phyloP scores from a whole-genome alignment of 2,797 vertebrate genomes.

The Leptatherina wallacei region DNA sequence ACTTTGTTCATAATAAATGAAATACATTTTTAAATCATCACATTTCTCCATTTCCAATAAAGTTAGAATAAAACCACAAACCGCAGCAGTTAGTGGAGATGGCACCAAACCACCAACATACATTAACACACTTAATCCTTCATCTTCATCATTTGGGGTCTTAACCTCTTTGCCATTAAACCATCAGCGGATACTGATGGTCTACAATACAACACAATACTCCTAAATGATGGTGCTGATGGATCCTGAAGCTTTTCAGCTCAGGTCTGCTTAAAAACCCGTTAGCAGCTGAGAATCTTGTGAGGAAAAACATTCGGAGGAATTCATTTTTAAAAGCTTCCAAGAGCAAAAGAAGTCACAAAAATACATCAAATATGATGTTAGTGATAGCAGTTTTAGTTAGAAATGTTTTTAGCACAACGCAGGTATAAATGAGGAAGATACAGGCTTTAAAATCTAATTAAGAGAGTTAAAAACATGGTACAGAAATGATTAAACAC shows the following conservation, averaged over 20 bases:
- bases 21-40: not conserved
- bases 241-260: too few species aligned
- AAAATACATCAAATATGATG: not conserved
- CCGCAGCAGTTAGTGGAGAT: not conserved
- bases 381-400: not conserved
- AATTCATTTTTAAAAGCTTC: too few species aligned
- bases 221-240: not conserved
- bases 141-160: slow-evolving; percentile 35
- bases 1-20: too few species aligned
- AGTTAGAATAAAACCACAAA: slow-evolving; percentile 16
- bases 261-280: too few species aligned
- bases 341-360: too few species aligned
- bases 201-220: too few species aligned
- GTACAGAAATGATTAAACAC: slow-evolving; percentile 5
- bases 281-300: not conserved
- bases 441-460: slow-evolving; percentile 7
- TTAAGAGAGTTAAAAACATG: slow-evolving; percentile 12
- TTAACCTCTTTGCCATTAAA: slow-evolving; percentile 56
- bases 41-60: not conserved
- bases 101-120: slow-evolving; percentile 21
- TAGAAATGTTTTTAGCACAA: slow-evolving; percentile 1
- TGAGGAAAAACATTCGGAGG: not conserved
- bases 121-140: slow-evolving; percentile 57
- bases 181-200: not conserved
- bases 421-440: not conserved